These are phyloP conservation scores for Miichthys miiuy DNA, from an alignment of 2,797 vertebrate species.

Conservation along the genomic window DNA sequence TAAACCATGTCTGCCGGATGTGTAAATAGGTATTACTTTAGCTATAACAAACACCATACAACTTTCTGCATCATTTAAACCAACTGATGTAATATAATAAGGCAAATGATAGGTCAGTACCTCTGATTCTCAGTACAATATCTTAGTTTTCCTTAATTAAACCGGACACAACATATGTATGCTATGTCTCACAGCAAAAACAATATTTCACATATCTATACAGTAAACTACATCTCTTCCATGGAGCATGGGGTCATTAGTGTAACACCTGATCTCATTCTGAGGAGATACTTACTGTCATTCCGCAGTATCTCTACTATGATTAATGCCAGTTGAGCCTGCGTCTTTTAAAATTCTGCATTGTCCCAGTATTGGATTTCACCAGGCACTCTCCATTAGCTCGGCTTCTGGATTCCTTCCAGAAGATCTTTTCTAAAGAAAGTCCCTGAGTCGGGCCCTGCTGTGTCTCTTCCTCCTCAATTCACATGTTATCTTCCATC, in stretches of 20 bases:
- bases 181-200: neutral
- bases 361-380: constrained; percentile 55
- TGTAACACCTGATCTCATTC: constrained; percentile 25
- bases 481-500: constrained; percentile 29
- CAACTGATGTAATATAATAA: neutral
- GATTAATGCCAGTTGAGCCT: constrained; percentile 31
- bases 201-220: neutral
- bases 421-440: constrained; percentile 49
- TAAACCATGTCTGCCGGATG: neutral
- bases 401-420: constrained; percentile 56
- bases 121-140: neutral
- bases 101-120: neutral
- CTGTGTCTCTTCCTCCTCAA: constrained; percentile 17
- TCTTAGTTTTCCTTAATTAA: neutral
- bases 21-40: neutral
- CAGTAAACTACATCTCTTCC: neutral
- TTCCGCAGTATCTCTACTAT: constrained; percentile 20
- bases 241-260: constrained; percentile 4
- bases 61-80: neutral
- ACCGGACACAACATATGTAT: neutral
- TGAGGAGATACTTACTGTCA: constrained; percentile 9
- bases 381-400: constrained; percentile 60
- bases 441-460: constrained; percentile 25
- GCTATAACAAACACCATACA: too few relatives aligned
- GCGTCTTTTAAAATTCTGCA: constrained; percentile 35